Conservation (phyloP, 2,888 invertebrate species). For the Troides aeacus region DNA sequence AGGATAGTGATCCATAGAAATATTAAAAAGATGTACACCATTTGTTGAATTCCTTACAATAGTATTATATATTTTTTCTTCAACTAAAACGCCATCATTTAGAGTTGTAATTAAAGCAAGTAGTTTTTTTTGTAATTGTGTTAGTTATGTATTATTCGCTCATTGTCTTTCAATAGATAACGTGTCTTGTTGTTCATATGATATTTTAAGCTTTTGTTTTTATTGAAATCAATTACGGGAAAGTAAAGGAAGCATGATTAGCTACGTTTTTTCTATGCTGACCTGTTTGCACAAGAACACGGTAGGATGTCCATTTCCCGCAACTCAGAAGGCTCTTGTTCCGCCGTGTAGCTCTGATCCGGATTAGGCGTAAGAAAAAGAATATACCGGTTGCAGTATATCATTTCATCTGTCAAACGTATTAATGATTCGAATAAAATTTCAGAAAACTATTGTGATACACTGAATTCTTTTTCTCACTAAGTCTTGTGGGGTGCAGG, state of each 20-base stretch:
- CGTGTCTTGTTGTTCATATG: not conserved
- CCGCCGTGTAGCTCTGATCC: slow-evolving; percentile 29
- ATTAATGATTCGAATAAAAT: too few species aligned
- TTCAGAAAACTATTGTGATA: not conserved
- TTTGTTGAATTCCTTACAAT: not conserved
- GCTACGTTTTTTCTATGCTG: not conserved
- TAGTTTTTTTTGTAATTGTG: too few species aligned
- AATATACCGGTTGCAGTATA: slow-evolving; percentile 2
- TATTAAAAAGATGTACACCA: not conserved
- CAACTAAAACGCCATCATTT: too few species aligned
- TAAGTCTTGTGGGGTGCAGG: not conserved
- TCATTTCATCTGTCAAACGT: slow-evolving; percentile 6
- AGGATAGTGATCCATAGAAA: not conserved
- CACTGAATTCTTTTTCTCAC: not conserved
- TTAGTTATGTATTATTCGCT: not conserved
- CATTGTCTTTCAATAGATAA: not conserved
- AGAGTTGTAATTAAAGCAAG: too few species aligned
- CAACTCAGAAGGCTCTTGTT: not conserved
- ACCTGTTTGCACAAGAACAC: slow-evolving; percentile 29
- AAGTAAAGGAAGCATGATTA: not conserved
- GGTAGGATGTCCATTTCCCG: slow-evolving; percentile 30
- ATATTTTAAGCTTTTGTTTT: not conserved
- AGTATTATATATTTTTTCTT: too few species aligned
- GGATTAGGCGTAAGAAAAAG: slow-evolving; percentile 25
- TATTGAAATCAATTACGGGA: not conserved